A percentile compares a stretch with the other conserved stretches of the same genome.
Evolutionary conservation across 2,888 invertebrate genomes (phyloP).

Genomic region (Meliscaeva auricollis): DNA sequence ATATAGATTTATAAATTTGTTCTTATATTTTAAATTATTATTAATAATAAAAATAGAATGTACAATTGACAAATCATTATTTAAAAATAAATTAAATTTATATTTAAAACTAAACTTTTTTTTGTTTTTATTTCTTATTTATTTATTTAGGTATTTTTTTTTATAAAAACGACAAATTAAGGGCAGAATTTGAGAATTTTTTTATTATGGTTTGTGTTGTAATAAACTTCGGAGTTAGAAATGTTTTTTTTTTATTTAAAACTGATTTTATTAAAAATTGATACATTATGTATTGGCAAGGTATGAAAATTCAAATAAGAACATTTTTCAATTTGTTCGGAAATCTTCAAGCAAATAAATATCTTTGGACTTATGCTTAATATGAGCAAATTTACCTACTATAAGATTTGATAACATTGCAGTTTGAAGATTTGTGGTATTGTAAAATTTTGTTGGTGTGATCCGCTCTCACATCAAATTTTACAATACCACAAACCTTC

Average conservation of each 20-base stretch:
- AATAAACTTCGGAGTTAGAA: not conserved
- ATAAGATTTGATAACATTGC: too few species aligned
- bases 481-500: too few species aligned
- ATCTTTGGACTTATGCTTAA: too few species aligned
- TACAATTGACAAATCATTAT: slow-evolving; percentile 61
- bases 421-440: too few species aligned
- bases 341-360: too few species aligned
- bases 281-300: not conserved
- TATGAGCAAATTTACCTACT: too few species aligned
- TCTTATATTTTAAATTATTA: slow-evolving; percentile 55
- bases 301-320: not conserved
- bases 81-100: slow-evolving; percentile 23
- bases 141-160: not conserved
- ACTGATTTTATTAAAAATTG: not conserved
- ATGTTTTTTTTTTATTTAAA: not conserved
- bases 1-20: slow-evolving; percentile 43
- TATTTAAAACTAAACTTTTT: not conserved
- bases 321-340: too few species aligned
- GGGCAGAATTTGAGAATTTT: not conserved
- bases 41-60: slow-evolving; percentile 51
- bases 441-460: too few species aligned
- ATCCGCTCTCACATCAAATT: too few species aligned
- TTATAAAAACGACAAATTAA: not conserved
- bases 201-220: not conserved
- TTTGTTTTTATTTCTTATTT: not conserved